phyloP scores from a whole-genome alignment of 2,113 vertebrate species.

The Mirza zaza region DNA sequence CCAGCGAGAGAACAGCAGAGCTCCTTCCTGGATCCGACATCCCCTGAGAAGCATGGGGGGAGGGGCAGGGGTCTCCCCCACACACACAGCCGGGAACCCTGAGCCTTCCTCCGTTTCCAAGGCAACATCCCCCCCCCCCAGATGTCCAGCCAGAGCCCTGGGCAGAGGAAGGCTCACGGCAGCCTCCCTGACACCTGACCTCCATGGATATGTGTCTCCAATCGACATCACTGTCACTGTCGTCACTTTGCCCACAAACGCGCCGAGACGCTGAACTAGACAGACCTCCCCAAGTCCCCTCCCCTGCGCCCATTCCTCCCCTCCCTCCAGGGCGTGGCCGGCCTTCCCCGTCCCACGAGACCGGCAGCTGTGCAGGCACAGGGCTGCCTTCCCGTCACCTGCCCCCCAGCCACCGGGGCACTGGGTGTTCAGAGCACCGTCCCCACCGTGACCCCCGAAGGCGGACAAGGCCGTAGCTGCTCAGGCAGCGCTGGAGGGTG shows the following conservation, averaged over 20 bases:
- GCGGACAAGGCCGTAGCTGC: not conserved
- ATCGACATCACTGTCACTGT: rapidly evolving
- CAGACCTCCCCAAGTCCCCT: not conserved
- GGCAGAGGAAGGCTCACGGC: not conserved
- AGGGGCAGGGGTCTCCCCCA: not conserved
- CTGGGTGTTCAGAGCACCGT: not conserved
- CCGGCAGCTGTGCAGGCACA: not conserved
- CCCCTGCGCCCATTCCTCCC: not conserved
- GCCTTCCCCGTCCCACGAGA: not conserved
- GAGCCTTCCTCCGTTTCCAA: not conserved
- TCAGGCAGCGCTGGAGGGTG: not conserved
- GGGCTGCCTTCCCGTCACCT: not conserved
- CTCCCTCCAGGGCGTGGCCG: not conserved
- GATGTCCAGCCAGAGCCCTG: not conserved
- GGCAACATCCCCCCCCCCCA: not conserved
- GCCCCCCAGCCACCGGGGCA: not conserved
- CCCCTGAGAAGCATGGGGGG: not conserved
- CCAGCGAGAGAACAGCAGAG: not conserved
- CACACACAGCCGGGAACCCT: not conserved
- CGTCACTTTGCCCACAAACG: not conserved
- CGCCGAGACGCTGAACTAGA: rapidly evolving
- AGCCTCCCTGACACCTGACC: not conserved
- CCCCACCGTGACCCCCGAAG: not conserved
- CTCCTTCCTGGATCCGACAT: not conserved
- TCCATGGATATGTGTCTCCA: not conserved